Percentiles rank a stretch among this genome's conserved stretches.
Conservation (phyloP, 1,140 invertebrate species). For the Nymphalis io region DNA sequence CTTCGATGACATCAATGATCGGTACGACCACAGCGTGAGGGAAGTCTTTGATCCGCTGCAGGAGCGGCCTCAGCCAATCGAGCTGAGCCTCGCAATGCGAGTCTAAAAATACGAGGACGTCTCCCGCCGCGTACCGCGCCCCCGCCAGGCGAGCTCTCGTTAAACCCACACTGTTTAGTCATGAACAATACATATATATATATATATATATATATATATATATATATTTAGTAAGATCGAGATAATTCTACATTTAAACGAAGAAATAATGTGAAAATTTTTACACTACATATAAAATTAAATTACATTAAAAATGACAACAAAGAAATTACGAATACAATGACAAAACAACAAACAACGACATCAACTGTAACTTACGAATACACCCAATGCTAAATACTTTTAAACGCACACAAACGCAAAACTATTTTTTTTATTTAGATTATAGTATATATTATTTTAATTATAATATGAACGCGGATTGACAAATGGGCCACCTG, state of each 20-base stretch:
- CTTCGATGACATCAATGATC: slow-evolving; percentile 95
- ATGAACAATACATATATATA: slow-evolving; percentile 12
- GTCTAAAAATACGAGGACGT: slow-evolving; percentile 96
- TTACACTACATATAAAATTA: not conserved
- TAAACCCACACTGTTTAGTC: slow-evolving; percentile 58
- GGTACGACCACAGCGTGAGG: slow-evolving; percentile 91
- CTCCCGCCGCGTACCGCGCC: slow-evolving; percentile 83
- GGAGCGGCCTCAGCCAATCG: slow-evolving; percentile 93
- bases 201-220: not conserved
- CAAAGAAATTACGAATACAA: not conserved
- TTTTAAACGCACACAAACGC: too few relatives aligned
- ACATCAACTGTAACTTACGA: too few relatives aligned
- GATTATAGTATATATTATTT: too few relatives aligned
- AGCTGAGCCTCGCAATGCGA: slow-evolving; percentile 94
- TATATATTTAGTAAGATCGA: not conserved
- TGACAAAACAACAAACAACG: not conserved
- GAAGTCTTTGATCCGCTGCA: slow-evolving; percentile 92
- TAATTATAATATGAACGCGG: too few relatives aligned
- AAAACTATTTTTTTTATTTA: too few relatives aligned
- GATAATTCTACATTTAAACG: not conserved
- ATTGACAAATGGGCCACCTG: too few relatives aligned
- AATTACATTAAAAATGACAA: not conserved
- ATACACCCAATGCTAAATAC: too few relatives aligned
- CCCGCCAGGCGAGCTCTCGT: slow-evolving; percentile 83
- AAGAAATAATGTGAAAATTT: slow-evolving; percentile 1